Base-by-base conservation (phyloP, 2,797 vertebrate genomes). In the Coregonus suidteri region DNA sequence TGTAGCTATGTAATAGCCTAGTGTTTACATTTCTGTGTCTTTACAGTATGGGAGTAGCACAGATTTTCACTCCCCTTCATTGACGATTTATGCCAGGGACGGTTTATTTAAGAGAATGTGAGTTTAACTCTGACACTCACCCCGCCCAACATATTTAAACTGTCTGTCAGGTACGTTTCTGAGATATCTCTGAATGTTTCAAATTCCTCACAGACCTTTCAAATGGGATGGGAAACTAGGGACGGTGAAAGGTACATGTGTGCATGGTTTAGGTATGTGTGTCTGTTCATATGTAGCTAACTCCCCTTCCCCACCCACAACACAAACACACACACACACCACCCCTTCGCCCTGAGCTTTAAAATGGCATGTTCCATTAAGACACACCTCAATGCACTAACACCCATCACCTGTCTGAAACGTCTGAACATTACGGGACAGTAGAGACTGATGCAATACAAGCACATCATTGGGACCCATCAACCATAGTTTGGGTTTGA, bases 101-200 rank as follows among this genome's bases (percentile, higher is more conserved):
- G 20, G 71, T 72, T 72, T 72, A 72, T 72, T 14, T 72, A 72
- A 72, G 51, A 72, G 20, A 72, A 72, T 31, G 51, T 34, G 71
- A 72, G 71, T 72, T 72, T 72, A 72, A 72, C 71, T 72, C 51
- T 25, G 20, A 72, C 20, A 18, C 51, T 34, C 15, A 15, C 25
- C 31, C 64, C 74, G 62, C 52, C 74, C 67, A 68, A 64, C 82
- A 79, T 81, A 72, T 86, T 86, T 75, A 81, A 75, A 65, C 70
- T 47, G 16, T 54, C 47, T 30, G 51, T 51, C 51, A 31, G 11
- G 65, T 15, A 30, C 25, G 1, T 6, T 35, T 69, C 41, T 54
- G 34, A 30, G 47, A 75, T 14, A 66, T 79, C 74, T 82, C 78
- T 71, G 30, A 35, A 51, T 66, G 31, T 75, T 81, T 82, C 18